Evolutionary conservation across 1,140 invertebrate genomes (phyloP).

Genomic region (Ladona fulva): DNA sequence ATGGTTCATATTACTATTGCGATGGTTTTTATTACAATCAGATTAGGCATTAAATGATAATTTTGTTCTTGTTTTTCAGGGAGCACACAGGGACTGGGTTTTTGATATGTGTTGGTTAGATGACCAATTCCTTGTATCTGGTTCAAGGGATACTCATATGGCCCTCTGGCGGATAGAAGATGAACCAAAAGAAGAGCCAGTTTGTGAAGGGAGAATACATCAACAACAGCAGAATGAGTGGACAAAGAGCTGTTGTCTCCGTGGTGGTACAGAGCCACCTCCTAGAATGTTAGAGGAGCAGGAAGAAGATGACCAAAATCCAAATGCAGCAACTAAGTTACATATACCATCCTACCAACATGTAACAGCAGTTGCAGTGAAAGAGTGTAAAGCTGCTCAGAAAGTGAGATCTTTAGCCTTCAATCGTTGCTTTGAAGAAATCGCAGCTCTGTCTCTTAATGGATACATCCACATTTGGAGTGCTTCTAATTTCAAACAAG

Average conservation of each 20-base stretch:
- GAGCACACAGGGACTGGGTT: constrained; percentile 86
- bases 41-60: too few relatives aligned
- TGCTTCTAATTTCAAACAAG: constrained; percentile 71
- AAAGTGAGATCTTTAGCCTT: constrained; percentile 84
- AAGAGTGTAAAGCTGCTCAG: constrained; percentile 53
- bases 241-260: constrained; percentile 26
- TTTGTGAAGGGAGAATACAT: constrained; percentile 42
- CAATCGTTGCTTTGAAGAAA: constrained; percentile 74
- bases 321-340: constrained; percentile 12
- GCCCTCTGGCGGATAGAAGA: constrained; percentile 64
- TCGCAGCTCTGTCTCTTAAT: constrained; percentile 86
- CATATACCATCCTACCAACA: constrained; percentile 33
- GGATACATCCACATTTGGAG: constrained; percentile 86
- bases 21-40: too few relatives aligned
- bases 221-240: constrained; percentile 35
- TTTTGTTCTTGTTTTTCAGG: constrained; percentile 33
- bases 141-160: constrained; percentile 81
- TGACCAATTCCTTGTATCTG: constrained; percentile 89
- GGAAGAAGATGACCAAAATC: constrained; percentile 45
- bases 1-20: too few relatives aligned
- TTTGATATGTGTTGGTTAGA: constrained; percentile 95
- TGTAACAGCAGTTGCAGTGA: constrained; percentile 60
- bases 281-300: constrained; percentile 34
- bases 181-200: constrained; percentile 30
- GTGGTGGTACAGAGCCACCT: constrained; percentile 16